Base-by-base conservation (phyloP, 2,888 invertebrate genomes). In the Periphyllus acericola region DNA sequence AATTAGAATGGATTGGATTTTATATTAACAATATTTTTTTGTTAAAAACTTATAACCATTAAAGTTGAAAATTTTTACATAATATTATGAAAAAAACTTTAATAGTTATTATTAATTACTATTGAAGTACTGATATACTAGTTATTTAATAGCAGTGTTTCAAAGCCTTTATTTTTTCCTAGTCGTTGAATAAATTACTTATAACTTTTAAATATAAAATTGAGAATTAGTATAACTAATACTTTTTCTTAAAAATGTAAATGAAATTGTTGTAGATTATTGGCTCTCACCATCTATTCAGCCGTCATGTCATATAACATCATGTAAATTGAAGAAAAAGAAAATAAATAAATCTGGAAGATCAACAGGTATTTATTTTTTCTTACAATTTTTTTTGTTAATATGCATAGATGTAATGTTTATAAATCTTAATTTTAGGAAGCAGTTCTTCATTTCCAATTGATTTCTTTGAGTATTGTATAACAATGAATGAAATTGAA, bases 381-480 rank as follows among this genome's bases (percentile, higher is more conserved):
- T 68, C 32, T n/a, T n/a, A 66, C 11, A 75, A 75, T 46, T 4
- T 66, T 32, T 32, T 25, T 79, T 80, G 17, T 71, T n/a, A 40
- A 25, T 82, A 72, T 9, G 14, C 17, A 68, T 71, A 79, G 40
- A 60, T 40, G 5, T 55, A 40, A 40, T 78, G 17, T 34, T 25
- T 21, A 74, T 4, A 25, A 25, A 52, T 46, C 46, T 19, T 68
- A 29, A 71, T 89, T 88, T 89, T 89, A 90, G 95, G 94, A 60
- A 93, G 94, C 3, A 93, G 94, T 1, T 94, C 96, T 0, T 93
- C 94, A 71, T 98, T 99, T 92, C 97, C 98, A 0, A 95, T 98
- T 68, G 99, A 99, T 91, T 99, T 98, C 93, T 99, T 99, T 92
- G 99, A 99, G 91, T 96, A 98, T 91, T 98, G 98, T 91, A 95